phyloP scores from a whole-genome alignment of 92 coral and sea anemone species.

The Metridium senile region DNA sequence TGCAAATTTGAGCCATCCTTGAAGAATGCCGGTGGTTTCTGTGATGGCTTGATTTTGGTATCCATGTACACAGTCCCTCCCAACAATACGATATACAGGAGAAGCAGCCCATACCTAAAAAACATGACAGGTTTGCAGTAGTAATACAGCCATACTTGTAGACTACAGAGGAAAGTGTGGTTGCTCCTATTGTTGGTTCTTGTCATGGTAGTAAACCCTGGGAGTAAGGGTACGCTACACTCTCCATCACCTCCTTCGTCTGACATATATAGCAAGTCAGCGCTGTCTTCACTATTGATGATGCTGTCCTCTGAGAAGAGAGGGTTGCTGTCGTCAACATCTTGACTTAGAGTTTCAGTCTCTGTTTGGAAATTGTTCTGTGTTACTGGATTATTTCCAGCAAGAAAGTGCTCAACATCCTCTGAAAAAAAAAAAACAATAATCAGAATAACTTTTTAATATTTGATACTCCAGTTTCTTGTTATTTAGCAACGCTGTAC shows the following conservation, averaged over 20 bases:
- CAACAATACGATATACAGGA: constrained; percentile 34
- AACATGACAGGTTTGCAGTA: constrained; percentile 1
- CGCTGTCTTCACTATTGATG: constrained; percentile 5
- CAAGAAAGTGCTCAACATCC: constrained; percentile 49
- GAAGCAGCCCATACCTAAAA: constrained; percentile 54
- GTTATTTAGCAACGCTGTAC: no score
- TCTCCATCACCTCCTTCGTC: constrained; percentile 23
- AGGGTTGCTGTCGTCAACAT: constrained; percentile 26
- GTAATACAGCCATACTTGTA: constrained; percentile 21
- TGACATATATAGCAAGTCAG: constrained; percentile 33
- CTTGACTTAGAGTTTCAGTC: background rate
- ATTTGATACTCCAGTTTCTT: no score
- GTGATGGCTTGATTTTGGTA: constrained; percentile 62
- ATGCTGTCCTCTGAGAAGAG: constrained; percentile 2
- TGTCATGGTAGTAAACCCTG: background rate
- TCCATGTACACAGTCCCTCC: constrained; percentile 51
- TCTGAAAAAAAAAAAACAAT: constrained; percentile 15
- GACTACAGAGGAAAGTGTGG: constrained; percentile 20
- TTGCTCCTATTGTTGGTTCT: background rate
- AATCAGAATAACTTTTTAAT: no score
- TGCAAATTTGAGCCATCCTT: constrained; percentile 81
- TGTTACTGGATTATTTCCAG: constrained; percentile 27
- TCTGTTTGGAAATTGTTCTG: background rate
- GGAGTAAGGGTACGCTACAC: constrained; percentile 19
- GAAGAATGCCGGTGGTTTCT: constrained; percentile 86